A percentile compares a stretch with the other conserved stretches of the same genome.
Evolutionary conservation across 2,113 vertebrate genomes (phyloP).

Genomic region (Copsychus sechellarum): DNA sequence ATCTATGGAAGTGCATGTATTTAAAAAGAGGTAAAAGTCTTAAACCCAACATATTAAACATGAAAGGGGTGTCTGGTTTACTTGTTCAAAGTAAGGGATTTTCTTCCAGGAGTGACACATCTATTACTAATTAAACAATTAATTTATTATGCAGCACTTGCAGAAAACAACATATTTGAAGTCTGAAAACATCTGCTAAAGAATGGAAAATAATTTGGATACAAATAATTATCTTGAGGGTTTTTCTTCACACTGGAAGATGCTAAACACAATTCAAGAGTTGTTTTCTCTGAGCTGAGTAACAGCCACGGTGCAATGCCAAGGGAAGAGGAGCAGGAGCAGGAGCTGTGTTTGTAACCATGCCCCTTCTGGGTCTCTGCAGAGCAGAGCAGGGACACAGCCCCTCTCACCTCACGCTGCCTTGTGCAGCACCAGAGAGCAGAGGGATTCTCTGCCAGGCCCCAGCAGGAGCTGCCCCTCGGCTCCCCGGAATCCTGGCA

Average conservation of each 20-base stretch:
- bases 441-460: rapidly evolving
- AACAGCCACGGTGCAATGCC: background rate
- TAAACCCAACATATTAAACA: conserved; percentile 73
- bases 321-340: background rate
- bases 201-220: conserved; percentile 72
- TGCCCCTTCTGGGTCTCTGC: background rate
- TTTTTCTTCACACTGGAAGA: conserved; percentile 58
- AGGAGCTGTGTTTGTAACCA: background rate
- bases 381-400: background rate
- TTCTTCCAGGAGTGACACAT: conserved; percentile 65
- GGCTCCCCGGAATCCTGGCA: background rate
- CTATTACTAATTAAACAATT: conserved; percentile 73
- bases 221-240: conserved; percentile 64
- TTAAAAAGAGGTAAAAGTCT: conserved; percentile 74
- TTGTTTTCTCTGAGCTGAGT: background rate
- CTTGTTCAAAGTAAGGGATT: conserved; percentile 66
- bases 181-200: conserved; percentile 67
- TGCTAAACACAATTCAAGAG: conserved; percentile 28
- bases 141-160: conserved; percentile 70
- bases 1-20: conserved; percentile 73
- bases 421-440: background rate
- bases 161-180: conserved; percentile 72
- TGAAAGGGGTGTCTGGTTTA: conserved; percentile 64
- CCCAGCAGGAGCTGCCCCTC: background rate
- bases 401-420: rapidly evolving